Evolutionary conservation across 2,888 invertebrate genomes (phyloP), one percentile per base, ranked within the genome.

Genomic region (Corbicula japonica): DNA sequence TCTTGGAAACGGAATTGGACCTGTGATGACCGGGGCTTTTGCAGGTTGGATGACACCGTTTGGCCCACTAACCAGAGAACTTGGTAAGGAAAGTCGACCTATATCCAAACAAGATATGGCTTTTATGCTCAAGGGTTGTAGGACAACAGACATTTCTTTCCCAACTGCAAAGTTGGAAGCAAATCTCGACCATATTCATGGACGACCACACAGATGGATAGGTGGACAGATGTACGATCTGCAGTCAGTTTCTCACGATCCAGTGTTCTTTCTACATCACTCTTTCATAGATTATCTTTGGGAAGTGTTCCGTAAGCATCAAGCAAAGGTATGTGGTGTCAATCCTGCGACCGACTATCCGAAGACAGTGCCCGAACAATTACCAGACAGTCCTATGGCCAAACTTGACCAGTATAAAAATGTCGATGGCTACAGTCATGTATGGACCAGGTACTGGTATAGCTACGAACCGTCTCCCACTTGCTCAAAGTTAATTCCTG

Each of bases 221-320:
- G 88, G 88, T 2, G 87, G 86, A 0, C 73, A 82, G 18, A 85
- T 88, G 86, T 70, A 38, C 1, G 62, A 54, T 5, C 56, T 85
- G 41, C 71, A 80, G 32, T 82, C 84, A 0, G 78, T 87, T 1
- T 69, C 86, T 21, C 80, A 56, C 63, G 88, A 88, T 41, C 86
- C 86, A 1, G 44, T 83, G 30, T 88, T 87, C 76, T 88, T 84
- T 76, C 28, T 88, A 15, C 83, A 86, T 56, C 86, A 87, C 63
- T 75, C 86, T 2, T 87, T 80, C 61, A 82, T 87, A 21, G 88
- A 88, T 69, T 80, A 84, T 68, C 58, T 87, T 15, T 87, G 86
- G 86, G 81, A 83, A 41, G 63, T 81, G 38, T 88, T 87, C 66
- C 46, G 85, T 4, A 56, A 23, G 23, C 21, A 44, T 10, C 75